Evolutionary conservation across 2,888 invertebrate genomes (phyloP), one percentile per base, ranked within the genome.

Genomic region (Dryadula phaetusa): DNA sequence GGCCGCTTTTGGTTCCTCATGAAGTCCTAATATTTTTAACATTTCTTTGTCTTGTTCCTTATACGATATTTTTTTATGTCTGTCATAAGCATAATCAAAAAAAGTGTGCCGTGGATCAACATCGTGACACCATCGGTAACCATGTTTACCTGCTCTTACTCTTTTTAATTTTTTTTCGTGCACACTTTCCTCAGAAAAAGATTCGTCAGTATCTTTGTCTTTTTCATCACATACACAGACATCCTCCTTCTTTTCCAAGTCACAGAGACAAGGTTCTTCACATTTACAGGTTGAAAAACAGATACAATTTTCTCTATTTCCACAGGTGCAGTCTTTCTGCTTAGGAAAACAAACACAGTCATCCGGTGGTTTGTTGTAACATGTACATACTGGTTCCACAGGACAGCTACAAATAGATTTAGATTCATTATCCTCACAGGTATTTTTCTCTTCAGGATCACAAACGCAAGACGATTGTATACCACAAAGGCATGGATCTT

Each of bases 41-140:
- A 81, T 86, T 56, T 86, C 82, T 20, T 68, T 66, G 44, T 78
- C 79, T 67, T 81, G 73, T 37, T 79, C 76, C 71, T 83, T 81
- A 56, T 78, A 67, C 25, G 75, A 74, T 70, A 91, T 80, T 73
- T 85, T 87, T 52, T 87, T 83, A 70, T 86, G 87, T 75, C 81
- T 83, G 7, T 76, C 83, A 72, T 92, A 92, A 2, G 80, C 86
- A 67, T 82, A 92, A 72, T 87, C 90, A 76, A 92, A 92, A 77
- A 76, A 92, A 0, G 88, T 91, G 69, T 92, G 91, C 12, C 77
- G 77, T 3, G 92, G 87, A 76, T 91, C 87, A 7, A 91, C 84
- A 49, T 87, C 86, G 52, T 84, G 84, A 70, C 92, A 92, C 92
- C 90, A 92, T 53, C 88, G 80, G 73, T 86, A 90, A 1, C 87